These are phyloP conservation scores for Microtus ochrogaster DNA, from an alignment of 2,113 vertebrate genomes.

Conservation along the genomic window DNA sequence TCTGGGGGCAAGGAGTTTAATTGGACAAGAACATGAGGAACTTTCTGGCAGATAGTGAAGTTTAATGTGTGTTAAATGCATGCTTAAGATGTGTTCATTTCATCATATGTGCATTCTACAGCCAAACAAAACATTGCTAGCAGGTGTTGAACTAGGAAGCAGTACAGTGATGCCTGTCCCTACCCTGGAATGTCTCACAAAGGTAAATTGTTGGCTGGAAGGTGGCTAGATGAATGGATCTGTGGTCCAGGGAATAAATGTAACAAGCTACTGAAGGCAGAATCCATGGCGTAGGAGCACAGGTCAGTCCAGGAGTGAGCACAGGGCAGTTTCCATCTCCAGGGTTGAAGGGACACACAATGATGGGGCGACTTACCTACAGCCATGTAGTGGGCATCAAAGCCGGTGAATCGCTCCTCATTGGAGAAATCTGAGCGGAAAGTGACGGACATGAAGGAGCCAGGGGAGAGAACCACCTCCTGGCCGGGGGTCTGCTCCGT, in stretches of 20 bases:
- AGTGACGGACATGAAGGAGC: conserved; percentile 89
- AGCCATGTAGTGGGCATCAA: conserved; percentile 94
- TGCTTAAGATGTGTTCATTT: not conserved
- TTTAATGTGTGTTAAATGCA: not conserved
- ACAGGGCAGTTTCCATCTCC: not conserved
- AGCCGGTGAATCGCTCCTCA: conserved; percentile 94
- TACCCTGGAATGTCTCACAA: conserved; percentile 4
- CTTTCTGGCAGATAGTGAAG: not conserved
- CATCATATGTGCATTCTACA: not conserved
- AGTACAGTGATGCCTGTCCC: not conserved
- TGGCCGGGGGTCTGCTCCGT: conserved; percentile 92
- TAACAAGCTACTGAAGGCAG: not conserved
- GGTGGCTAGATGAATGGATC: not conserved
- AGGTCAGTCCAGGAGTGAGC: not conserved
- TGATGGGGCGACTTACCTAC: conserved; percentile 88
- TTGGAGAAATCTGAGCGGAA: conserved; percentile 98
- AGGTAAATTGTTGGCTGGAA: not conserved
- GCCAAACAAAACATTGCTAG: not conserved
- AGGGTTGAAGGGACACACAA: not conserved
- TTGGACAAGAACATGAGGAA: not conserved
- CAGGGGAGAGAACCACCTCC: conserved; percentile 88
- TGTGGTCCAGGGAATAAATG: not conserved
- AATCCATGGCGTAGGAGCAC: not conserved
- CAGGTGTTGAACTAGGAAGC: not conserved
- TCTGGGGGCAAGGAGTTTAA: not conserved